A percentile compares a stretch with the other conserved stretches of the same genome.
Conservation (phyloP, 1,140 invertebrate species). For the Cyclina sinensis region DNA sequence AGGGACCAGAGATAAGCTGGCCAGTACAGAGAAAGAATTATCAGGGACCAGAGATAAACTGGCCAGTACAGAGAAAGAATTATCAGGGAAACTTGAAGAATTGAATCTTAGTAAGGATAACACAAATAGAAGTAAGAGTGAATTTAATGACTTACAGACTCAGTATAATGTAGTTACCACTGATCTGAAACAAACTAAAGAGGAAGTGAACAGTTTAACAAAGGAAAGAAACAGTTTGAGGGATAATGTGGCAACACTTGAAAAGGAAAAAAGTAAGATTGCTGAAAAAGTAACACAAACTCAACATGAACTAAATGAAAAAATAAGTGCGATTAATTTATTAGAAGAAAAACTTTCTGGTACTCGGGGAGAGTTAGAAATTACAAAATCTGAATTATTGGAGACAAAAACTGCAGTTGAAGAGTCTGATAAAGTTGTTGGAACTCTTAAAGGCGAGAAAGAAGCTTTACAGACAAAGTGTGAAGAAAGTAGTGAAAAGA, state of each 20-base stretch:
- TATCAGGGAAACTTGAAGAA: constrained; percentile 21
- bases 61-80: constrained; percentile 22
- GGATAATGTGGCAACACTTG: not conserved
- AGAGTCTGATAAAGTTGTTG: not conserved
- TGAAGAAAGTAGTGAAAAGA: constrained; percentile 6
- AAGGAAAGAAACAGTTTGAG: constrained; percentile 20
- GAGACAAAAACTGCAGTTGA: constrained; percentile 24
- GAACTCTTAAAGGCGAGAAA: not conserved
- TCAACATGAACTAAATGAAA: constrained; percentile 19
- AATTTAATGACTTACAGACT: constrained; percentile 16
- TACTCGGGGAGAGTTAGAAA: constrained; percentile 1
- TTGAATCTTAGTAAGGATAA: not conserved
- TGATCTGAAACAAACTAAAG: constrained; percentile 43
- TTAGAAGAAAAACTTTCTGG: constrained; percentile 7
- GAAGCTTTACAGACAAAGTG: not conserved
- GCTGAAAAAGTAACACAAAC: not conserved
- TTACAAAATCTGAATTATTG: not conserved
- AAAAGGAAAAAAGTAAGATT: constrained; percentile 20
- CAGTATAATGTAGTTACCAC: not conserved
- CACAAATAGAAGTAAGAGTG: not conserved
- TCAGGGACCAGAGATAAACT: not conserved
- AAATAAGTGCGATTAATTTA: not conserved
- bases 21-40: too few species aligned
- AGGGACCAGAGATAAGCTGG: too few species aligned
- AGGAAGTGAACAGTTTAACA: constrained; percentile 24